A percentile compares a stretch with the other conserved stretches of the same genome.
phyloP scores from a whole-genome alignment of 2,113 vertebrate species.

The Dicaeum eximium region DNA sequence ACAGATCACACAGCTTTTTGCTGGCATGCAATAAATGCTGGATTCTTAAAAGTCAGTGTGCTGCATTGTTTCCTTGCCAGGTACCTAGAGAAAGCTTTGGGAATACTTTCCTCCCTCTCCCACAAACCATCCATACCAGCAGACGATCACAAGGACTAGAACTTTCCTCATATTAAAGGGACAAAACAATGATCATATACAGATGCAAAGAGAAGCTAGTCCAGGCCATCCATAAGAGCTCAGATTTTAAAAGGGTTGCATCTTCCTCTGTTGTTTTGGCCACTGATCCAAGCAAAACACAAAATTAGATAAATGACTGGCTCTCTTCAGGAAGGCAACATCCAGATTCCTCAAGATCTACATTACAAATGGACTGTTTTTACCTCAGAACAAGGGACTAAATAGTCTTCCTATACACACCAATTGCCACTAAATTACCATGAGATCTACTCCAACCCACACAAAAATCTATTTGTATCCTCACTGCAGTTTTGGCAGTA shows the following conservation, averaged over 20 bases:
- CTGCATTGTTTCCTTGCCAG: not conserved
- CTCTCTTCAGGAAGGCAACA: not conserved
- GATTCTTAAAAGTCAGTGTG: not conserved
- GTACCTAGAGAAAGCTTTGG: not conserved
- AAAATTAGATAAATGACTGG: not conserved
- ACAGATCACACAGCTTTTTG: not conserved
- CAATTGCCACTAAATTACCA: constrained; percentile 40
- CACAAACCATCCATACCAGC: not conserved
- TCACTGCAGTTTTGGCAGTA: constrained; percentile 54
- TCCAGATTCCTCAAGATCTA: not conserved
- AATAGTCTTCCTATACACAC: constrained; percentile 24
- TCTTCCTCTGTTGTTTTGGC: not conserved
- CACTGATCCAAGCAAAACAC: not conserved
- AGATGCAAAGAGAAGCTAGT: not conserved
- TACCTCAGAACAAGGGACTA: not conserved
- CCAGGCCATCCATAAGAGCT: not conserved
- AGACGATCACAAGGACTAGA: not conserved
- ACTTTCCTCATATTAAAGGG: not conserved
- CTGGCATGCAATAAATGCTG: not conserved
- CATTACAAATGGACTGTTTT: not conserved
- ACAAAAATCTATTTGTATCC: constrained; percentile 52
- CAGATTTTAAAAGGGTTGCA: not conserved
- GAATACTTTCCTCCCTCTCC: not conserved
- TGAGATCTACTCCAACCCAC: constrained; percentile 32
- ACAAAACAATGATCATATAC: not conserved